phyloP scores from a whole-genome alignment of 2,797 vertebrate genomes.

The Tragelaphus eurycerus region DNA sequence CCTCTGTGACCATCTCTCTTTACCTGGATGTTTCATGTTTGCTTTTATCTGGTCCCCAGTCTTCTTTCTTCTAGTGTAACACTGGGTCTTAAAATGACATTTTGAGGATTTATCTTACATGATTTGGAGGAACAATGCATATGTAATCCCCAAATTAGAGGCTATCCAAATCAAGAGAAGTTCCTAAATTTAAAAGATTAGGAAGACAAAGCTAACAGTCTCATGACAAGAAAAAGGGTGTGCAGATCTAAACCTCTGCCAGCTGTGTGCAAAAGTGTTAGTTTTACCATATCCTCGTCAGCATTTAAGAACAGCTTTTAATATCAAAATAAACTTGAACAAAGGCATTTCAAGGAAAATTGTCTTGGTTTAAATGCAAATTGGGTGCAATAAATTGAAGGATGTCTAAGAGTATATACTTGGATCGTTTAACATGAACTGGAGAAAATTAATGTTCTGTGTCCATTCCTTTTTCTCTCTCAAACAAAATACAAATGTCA shows the following conservation, averaged over 20 bases:
- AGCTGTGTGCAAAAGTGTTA: background rate
- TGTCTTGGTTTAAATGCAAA: slow-evolving; percentile 23
- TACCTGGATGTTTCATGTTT: background rate
- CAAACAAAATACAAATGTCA: background rate
- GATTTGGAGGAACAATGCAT: background rate
- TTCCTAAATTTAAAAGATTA: background rate
- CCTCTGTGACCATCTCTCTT: background rate
- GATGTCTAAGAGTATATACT: background rate
- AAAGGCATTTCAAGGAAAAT: background rate
- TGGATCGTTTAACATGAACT: background rate
- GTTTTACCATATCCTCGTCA: background rate
- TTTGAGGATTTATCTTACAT: background rate
- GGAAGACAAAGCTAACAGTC: background rate
- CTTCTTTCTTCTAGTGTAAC: background rate
- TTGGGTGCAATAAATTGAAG: background rate
- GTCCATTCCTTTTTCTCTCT: background rate
- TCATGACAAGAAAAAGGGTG: background rate
- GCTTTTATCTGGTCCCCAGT: background rate
- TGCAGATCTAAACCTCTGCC: background rate
- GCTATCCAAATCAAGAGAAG: background rate
- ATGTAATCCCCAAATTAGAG: background rate
- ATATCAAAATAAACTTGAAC: background rate
- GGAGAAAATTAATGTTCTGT: background rate
- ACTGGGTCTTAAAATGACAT: background rate
- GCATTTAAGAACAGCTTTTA: background rate